These are phyloP conservation scores for Antechinus stuartii DNA, from an alignment of 2,113 vertebrate species.

Conservation along the genomic window DNA sequence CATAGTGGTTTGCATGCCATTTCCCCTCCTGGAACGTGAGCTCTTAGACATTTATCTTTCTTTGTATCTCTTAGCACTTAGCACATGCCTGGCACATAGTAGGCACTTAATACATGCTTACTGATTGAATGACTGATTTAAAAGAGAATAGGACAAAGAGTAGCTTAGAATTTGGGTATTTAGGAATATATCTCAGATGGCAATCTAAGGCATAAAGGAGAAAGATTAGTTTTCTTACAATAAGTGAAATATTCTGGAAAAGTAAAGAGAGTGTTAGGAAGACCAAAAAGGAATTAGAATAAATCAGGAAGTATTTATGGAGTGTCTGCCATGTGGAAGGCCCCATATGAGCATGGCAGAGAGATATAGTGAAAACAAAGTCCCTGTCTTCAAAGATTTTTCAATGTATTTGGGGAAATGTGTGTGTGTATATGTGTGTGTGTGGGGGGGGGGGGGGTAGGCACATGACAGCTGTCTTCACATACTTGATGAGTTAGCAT, in stretches of 20 bases:
- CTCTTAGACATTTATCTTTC: neutral
- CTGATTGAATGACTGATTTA: neutral
- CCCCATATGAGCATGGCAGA: neutral
- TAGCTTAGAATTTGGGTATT: neutral
- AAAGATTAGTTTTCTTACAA: neutral
- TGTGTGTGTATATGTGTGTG: neutral
- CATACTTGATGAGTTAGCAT: neutral
- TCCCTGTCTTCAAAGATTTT: neutral
- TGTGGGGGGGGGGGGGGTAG: neutral
- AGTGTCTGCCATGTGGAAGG: neutral
- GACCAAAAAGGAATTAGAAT: neutral
- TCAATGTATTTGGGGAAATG: neutral
- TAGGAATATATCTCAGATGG: neutral
- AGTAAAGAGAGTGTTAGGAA: constrained; percentile 29
- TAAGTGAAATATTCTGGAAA: constrained; percentile 17
- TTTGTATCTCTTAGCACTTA: neutral
- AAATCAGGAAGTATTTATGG: neutral
- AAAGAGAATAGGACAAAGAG: neutral
- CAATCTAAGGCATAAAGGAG: neutral
- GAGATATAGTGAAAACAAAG: neutral
- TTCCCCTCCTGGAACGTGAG: neutral
- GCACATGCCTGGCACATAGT: neutral
- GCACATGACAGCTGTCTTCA: neutral
- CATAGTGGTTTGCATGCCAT: neutral
- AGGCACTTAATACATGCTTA: neutral